These are phyloP conservation scores for Caracal caracal DNA, from an alignment of 2,113 vertebrate genomes.

Conservation along the genomic window DNA sequence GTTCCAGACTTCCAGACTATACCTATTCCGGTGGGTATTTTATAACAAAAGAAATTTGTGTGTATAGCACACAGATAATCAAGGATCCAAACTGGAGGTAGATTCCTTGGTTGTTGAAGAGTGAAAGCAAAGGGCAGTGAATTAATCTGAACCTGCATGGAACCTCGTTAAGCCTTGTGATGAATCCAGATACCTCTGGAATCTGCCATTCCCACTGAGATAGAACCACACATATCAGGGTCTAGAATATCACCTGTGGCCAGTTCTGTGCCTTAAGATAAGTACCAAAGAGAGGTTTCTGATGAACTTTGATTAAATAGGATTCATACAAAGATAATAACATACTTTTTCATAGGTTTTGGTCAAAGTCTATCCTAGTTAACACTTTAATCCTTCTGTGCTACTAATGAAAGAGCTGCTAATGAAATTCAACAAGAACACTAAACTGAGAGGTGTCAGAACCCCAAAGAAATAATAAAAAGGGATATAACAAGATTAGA, in stretches of 20 bases:
- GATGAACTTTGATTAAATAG: slow-evolving; percentile 54
- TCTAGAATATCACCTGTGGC: neutral
- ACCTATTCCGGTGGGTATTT: neutral
- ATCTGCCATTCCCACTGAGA: neutral
- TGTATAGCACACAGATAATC: neutral
- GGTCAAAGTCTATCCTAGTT: slow-evolving; percentile 73
- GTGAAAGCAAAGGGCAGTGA: neutral
- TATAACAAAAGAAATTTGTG: neutral
- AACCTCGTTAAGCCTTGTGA: neutral
- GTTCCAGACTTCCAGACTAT: neutral
- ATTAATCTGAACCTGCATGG: neutral
- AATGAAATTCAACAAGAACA: slow-evolving; percentile 81
- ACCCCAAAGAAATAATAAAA: slow-evolving; percentile 77
- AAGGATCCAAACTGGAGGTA: neutral
- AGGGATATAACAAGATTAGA: slow-evolving; percentile 77
- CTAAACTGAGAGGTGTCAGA: slow-evolving; percentile 68
- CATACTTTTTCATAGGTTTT: slow-evolving; percentile 64
- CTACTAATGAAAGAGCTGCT: slow-evolving; percentile 79
- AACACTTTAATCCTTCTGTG: slow-evolving; percentile 75
- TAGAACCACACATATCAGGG: neutral
- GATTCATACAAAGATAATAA: slow-evolving; percentile 65
- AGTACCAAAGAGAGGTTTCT: slow-evolving; percentile 41
- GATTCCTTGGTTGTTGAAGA: neutral
- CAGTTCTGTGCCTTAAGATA: neutral
- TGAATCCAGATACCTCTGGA: neutral